Base-by-base conservation (phyloP, 2,888 invertebrate genomes). In the Drosophila multiciliata region DNA sequence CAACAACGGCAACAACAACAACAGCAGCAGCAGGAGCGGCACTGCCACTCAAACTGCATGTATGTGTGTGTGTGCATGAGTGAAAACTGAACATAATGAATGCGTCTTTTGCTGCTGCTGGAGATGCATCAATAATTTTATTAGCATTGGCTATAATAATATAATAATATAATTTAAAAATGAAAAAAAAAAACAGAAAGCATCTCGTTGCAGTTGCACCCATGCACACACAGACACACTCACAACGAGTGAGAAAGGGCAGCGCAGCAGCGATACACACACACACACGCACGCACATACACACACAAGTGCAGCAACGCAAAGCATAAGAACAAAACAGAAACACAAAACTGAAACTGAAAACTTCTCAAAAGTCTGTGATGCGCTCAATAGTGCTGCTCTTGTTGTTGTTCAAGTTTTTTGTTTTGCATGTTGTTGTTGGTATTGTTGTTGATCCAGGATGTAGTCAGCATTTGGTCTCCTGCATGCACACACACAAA, bases 71-170 rank as follows among this genome's bases (percentile, higher is more conserved):
- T 68, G 63, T 66, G 66, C 70, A 66, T 69, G 60, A 61, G 58
- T 75, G 54, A 73, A 87, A 83, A 83, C 40, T 87, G 60, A 58
- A 75, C 49, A 75, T 75, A 89, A 71, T 85, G 68, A 82, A 82
- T 74, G 90, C 88, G 86, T 82, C 88, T 89, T 88, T 83, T 82
- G 67, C 73, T 82, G 80, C 75, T 61, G 53, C 48, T 57, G 65
- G 58, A 75, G 70, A 74, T 73, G 70, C 62, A 73, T 71, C 73
- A 72, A 67, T 72, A 82, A 69, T 68, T 67, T 73, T 15, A 63
- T 67, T 86, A 70, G 77, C 87, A 86, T 90, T 90, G 89, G 74
- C 77, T 68, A 66, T 68, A 66, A 75, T 40, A 65, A 53, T 38
- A 62, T 55, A 67, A 68, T 38, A 66, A 80, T 83, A 55, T 42